Conservation (phyloP, 2,888 invertebrate genomes). For the Drosophila rellima region DNA sequence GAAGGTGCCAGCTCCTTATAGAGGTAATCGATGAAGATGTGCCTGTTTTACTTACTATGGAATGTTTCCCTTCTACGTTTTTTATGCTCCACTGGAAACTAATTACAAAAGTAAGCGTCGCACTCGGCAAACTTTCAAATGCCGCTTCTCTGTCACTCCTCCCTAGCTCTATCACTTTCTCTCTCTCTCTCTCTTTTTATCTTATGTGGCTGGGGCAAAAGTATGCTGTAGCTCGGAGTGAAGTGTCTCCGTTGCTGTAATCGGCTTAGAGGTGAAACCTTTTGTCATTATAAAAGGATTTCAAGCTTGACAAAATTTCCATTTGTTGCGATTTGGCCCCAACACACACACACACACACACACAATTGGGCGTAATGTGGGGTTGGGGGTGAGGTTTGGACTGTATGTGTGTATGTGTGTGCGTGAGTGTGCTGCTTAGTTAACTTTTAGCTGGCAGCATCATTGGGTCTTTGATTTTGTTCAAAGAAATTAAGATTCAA, state of each 20-base stretch:
- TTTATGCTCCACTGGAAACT: slow-evolving; percentile 45
- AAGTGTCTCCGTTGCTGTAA: slow-evolving; percentile 64
- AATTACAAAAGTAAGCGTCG: slow-evolving; percentile 66
- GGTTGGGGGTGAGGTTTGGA: not conserved
- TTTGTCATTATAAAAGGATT: slow-evolving; percentile 82
- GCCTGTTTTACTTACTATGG: not conserved
- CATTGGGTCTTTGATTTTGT: slow-evolving; percentile 58
- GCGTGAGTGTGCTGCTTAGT: slow-evolving; percentile 54
- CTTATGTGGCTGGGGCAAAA: slow-evolving; percentile 22
- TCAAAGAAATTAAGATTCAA: slow-evolving; percentile 78
- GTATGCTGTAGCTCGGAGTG: slow-evolving; percentile 35
- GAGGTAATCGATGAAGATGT: slow-evolving; percentile 16
- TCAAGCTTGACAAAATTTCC: slow-evolving; percentile 79
- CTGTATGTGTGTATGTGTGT: slow-evolving; percentile 1
- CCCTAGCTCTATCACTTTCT: not conserved
- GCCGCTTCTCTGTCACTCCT: slow-evolving; percentile 11
- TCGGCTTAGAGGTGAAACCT: slow-evolving; percentile 81
- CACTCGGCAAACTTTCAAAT: slow-evolving; percentile 51
- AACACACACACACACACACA: slow-evolving; percentile 19
- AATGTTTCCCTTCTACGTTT: slow-evolving; percentile 4
- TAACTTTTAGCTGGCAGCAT: slow-evolving; percentile 67
- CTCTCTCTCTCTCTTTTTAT: not conserved
- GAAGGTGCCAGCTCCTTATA: not conserved
- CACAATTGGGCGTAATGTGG: slow-evolving; percentile 9
- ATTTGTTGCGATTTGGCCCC: slow-evolving; percentile 71